Percentiles rank a stretch among this genome's conserved stretches.
Evolutionary conservation across 2,113 vertebrate genomes (phyloP).

Genomic region (Tylochromis polylepis): DNA sequence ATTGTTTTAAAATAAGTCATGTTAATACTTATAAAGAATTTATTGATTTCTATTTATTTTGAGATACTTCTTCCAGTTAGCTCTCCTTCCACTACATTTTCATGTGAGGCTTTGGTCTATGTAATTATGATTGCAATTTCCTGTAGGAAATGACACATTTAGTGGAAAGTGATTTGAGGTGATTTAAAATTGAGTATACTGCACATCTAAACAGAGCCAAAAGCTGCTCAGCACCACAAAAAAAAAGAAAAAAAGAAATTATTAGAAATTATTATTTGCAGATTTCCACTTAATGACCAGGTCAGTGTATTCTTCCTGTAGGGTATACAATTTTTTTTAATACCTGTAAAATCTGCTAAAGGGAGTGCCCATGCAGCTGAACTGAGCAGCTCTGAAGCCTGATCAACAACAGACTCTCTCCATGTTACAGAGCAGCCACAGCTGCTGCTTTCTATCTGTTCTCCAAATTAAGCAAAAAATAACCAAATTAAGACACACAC

Average conservation of each 20-base stretch:
- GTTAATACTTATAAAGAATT: background rate
- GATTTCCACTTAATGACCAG: background rate
- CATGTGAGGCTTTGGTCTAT: background rate
- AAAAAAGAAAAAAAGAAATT: background rate
- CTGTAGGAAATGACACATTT: too few relatives aligned
- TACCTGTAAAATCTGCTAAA: background rate
- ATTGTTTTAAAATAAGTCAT: background rate
- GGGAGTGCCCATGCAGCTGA: constrained; percentile 11
- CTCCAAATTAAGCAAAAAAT: background rate
- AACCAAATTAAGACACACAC: background rate
- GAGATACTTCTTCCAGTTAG: background rate
- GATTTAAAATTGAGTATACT: too few relatives aligned
- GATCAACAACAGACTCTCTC: constrained; percentile 30
- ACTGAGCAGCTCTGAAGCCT: background rate
- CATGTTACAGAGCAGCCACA: constrained; percentile 6
- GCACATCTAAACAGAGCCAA: too few relatives aligned
- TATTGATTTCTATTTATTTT: background rate
- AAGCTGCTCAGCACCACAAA: too few relatives aligned
- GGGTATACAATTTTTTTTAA: background rate
- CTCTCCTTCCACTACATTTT: background rate
- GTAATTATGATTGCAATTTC: too few relatives aligned
- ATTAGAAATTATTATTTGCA: background rate
- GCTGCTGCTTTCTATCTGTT: background rate
- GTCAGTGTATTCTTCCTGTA: background rate
- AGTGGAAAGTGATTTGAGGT: too few relatives aligned